A percentile compares a stretch with the other conserved stretches of the same genome.
These are phyloP conservation scores for Orussus abietinus DNA, from an alignment of 1,140 invertebrate genomes.

Conservation along the genomic window DNA sequence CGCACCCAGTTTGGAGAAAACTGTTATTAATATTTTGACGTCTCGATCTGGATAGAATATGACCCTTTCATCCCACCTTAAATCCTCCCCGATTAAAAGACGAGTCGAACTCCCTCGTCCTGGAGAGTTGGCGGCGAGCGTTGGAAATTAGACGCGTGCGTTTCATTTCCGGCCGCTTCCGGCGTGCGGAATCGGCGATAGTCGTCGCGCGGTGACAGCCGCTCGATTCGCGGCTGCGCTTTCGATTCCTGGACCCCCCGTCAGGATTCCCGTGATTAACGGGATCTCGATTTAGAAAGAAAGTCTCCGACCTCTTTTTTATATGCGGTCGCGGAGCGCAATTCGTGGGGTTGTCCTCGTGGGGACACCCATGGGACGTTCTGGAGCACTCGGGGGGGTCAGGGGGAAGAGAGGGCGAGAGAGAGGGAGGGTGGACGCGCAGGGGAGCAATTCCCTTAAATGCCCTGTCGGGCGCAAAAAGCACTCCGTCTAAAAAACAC, in stretches of 20 bases:
- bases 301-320: too few relatives aligned
- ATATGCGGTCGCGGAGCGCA: too few relatives aligned
- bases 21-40: too few relatives aligned
- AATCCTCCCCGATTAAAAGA: too few relatives aligned
- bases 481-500: conserved; percentile 49
- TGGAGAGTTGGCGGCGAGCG: conserved; percentile 22
- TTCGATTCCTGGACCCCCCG: background rate
- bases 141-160: conserved; percentile 53
- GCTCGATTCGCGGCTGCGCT: background rate
- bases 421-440: conserved; percentile 7
- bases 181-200: conserved; percentile 21
- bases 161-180: conserved; percentile 53
- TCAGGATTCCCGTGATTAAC: background rate
- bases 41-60: too few relatives aligned
- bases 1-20: too few relatives aligned
- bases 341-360: too few relatives aligned
- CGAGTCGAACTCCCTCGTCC: too few relatives aligned
- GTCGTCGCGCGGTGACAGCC: conserved; percentile 4
- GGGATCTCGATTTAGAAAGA: conserved; percentile 2
- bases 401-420: conserved; percentile 17
- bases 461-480: conserved; percentile 49
- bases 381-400: conserved; percentile 2
- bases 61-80: too few relatives aligned
- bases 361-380: conserved; percentile 3
- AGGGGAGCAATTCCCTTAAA: conserved; percentile 51